Evolutionary conservation across 2,888 invertebrate species (phyloP).

Genomic region (Cyclophora punctaria): DNA sequence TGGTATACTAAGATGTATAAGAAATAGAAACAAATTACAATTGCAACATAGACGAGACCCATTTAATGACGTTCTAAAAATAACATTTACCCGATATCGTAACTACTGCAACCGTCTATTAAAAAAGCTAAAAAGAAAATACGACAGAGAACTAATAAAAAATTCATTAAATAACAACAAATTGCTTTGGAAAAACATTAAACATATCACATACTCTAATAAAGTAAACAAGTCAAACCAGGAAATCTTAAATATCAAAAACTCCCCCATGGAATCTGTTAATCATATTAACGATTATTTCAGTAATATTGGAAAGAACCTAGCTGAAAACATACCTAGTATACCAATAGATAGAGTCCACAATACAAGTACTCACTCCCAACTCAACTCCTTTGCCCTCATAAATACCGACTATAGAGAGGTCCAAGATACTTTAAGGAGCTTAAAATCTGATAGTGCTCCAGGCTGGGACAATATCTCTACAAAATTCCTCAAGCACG

Average conservation of each 20-base stretch:
- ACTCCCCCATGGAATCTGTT: background rate
- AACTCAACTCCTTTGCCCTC: conserved; percentile 1
- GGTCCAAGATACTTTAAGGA: conserved; percentile 1
- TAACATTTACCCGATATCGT: background rate
- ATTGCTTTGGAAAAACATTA: background rate
- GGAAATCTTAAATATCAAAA: background rate
- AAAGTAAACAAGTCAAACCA: background rate
- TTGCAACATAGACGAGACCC: background rate
- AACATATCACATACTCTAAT: background rate
- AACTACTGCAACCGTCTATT: background rate
- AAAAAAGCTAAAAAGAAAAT: background rate
- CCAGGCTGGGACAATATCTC: conserved; percentile 5
- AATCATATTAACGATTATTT: background rate
- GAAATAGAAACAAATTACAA: background rate
- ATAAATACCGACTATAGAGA: conserved; percentile 2
- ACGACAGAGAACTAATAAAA: background rate
- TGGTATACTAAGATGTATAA: background rate
- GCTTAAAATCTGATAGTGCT: conserved; percentile 2
- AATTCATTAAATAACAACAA: background rate
- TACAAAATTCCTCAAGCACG: conserved; percentile 2
- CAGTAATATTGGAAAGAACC: too few species aligned
- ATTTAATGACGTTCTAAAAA: background rate
- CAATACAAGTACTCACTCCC: background rate
- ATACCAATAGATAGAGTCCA: background rate
- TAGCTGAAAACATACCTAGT: background rate